Conservation (phyloP, 2,888 invertebrate species). For the Dryobota labecula region DNA sequence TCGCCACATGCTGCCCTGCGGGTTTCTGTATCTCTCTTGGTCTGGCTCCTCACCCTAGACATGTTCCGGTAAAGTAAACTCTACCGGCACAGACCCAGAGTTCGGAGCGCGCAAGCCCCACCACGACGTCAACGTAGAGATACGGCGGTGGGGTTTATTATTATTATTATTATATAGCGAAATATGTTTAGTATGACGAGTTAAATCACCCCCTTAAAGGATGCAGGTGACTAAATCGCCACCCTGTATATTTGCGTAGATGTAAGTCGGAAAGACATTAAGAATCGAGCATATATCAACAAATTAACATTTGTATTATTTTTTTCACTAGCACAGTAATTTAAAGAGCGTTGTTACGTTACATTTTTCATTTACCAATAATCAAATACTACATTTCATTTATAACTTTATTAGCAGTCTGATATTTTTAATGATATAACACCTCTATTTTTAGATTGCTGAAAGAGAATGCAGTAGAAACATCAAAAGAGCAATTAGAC, state of each 20-base stretch:
- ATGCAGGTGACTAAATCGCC: too few species aligned
- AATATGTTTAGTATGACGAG: too few species aligned
- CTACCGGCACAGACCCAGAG: too few species aligned
- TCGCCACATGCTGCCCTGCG: too few species aligned
- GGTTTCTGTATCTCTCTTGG: too few species aligned
- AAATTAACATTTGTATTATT: neutral
- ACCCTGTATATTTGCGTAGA: neutral
- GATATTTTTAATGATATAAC: neutral
- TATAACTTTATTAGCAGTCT: neutral
- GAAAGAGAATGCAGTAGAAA: slow-evolving; percentile 80
- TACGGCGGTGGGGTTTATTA: too few species aligned
- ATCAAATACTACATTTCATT: neutral
- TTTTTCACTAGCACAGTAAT: slow-evolving; percentile 11
- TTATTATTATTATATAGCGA: too few species aligned
- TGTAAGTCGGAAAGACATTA: neutral
- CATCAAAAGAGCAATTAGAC: slow-evolving; percentile 76
- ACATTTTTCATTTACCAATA: neutral
- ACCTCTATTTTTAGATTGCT: slow-evolving; percentile 72
- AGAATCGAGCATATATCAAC: neutral
- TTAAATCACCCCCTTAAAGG: too few species aligned
- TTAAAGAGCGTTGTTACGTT: neutral
- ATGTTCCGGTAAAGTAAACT: too few species aligned
- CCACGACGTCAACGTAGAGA: too few species aligned
- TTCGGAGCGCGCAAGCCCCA: too few species aligned
- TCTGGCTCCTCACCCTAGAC: too few species aligned